Evolutionary conservation across 2,797 vertebrate species (phyloP).

Genomic region (Peromyscus melanophrys): DNA sequence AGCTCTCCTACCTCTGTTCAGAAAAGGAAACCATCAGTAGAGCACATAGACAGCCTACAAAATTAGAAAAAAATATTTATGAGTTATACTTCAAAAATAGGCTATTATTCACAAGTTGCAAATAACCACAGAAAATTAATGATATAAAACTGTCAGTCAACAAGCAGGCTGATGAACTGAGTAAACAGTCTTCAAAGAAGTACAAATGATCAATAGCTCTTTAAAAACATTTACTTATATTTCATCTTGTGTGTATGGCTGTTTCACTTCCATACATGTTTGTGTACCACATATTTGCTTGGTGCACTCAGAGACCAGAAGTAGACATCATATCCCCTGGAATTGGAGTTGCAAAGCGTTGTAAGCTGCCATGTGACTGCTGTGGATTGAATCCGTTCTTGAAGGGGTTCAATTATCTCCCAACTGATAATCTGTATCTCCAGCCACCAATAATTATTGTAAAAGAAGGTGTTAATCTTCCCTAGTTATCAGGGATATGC

Average conservation of each 20-base stretch:
- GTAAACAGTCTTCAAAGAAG: background rate
- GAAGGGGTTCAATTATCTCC: too few relatives aligned
- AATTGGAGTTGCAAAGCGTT: background rate
- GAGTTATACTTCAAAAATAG: background rate
- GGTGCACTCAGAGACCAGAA: background rate
- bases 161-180: background rate
- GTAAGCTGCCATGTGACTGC: background rate
- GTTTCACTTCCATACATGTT: background rate
- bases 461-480: background rate
- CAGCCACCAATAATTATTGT: background rate
- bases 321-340: background rate
- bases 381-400: background rate
- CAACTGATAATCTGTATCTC: too few relatives aligned
- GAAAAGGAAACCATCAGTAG: background rate
- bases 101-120: background rate
- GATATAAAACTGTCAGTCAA: background rate
- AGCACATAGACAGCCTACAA: background rate
- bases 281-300: background rate
- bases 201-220: background rate
- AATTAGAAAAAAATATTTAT: background rate
- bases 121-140: background rate
- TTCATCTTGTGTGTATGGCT: background rate
- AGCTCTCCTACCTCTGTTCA: background rate
- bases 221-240: background rate
- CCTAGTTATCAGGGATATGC: background rate